Evolutionary conservation across 2,113 vertebrate genomes (phyloP).

Genomic region (Phainopepla nitens): DNA sequence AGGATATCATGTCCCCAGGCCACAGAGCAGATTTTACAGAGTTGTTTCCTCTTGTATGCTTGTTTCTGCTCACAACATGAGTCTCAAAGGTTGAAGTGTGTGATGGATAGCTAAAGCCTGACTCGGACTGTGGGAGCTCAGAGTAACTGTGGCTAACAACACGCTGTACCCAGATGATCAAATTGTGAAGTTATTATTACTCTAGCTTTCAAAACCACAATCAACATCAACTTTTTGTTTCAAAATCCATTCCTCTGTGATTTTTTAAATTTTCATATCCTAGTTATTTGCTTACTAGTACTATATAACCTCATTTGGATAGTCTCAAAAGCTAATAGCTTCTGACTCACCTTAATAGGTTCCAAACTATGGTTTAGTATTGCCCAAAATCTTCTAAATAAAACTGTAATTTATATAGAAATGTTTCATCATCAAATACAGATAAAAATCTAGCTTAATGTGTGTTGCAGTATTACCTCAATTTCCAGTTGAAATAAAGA

Average conservation of each 20-base stretch:
- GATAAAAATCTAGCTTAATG: neutral
- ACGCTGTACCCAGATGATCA: neutral
- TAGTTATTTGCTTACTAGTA: neutral
- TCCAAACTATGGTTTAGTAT: neutral
- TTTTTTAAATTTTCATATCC: neutral
- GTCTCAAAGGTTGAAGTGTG: neutral
- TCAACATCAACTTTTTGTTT: neutral
- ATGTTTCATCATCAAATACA: neutral
- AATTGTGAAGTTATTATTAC: neutral
- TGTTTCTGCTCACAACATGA: fast-evolving
- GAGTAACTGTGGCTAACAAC: neutral
- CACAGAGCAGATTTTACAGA: neutral
- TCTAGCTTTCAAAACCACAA: neutral
- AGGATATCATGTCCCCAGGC: neutral
- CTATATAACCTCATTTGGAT: neutral
- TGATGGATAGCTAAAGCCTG: neutral
- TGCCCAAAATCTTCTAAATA: neutral
- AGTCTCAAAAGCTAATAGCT: neutral
- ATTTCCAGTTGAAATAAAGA: neutral
- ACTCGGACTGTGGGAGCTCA: neutral
- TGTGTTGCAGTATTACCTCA: neutral
- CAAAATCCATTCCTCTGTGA: neutral
- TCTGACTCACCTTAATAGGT: neutral
- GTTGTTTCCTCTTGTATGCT: neutral
- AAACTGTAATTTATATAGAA: neutral